Evolutionary conservation across 2,113 vertebrate genomes (phyloP).

Genomic region (Aptenodytes patagonicus): DNA sequence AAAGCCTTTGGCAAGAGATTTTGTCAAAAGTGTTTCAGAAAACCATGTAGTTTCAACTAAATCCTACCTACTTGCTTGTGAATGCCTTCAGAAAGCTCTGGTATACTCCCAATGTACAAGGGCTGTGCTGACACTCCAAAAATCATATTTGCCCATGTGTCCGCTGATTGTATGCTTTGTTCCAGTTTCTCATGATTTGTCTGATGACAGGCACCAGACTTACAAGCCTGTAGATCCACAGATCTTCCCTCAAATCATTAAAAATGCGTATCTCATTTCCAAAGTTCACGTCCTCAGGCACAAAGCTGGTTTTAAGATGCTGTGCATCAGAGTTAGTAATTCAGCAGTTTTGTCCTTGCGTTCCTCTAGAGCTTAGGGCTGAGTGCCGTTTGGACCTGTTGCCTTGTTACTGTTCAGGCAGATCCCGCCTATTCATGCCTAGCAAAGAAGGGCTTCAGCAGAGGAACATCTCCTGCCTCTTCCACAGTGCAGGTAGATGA

Average conservation of each 20-base stretch:
- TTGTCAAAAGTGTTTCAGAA: background rate
- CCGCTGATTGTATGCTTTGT: background rate
- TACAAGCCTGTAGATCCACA: background rate
- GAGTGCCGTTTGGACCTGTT: background rate
- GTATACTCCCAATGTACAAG: background rate
- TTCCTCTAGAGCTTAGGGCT: background rate
- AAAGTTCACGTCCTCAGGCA: background rate
- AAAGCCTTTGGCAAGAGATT: background rate
- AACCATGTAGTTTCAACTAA: background rate
- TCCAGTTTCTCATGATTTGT: background rate
- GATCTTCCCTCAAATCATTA: background rate
- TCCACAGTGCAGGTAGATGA: background rate
- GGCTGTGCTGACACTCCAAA: background rate
- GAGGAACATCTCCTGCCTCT: background rate
- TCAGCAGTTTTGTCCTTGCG: background rate
- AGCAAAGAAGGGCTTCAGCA: background rate
- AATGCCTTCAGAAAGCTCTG: background rate
- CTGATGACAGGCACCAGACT: background rate
- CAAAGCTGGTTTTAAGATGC: background rate
- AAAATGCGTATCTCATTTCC: background rate
- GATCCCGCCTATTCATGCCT: background rate
- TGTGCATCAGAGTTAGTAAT: background rate
- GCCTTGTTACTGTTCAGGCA: background rate
- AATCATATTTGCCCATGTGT: background rate
- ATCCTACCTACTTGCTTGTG: background rate